Evolutionary conservation across 2,888 invertebrate genomes (phyloP).

Genomic region (Petrolisthes manimaculis): DNA sequence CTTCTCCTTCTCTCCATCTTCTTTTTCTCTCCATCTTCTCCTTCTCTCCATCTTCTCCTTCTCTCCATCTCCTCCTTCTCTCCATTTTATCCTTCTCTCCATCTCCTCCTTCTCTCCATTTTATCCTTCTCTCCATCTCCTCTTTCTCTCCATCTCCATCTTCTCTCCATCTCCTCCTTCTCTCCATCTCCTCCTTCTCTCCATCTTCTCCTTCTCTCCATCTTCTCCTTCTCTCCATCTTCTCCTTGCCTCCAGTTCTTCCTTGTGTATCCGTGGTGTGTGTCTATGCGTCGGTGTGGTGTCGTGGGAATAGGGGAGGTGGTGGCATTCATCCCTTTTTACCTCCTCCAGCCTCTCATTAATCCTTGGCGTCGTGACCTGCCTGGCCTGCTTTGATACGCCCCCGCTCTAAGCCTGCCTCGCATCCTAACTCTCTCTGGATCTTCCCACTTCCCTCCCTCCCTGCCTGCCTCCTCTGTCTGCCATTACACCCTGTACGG

Average conservation of each 20-base stretch:
- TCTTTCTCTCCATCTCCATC: background rate
- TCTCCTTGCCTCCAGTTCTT: background rate
- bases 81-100: background rate
- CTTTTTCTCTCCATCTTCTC: background rate
- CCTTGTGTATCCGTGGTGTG: no score
- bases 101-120: background rate
- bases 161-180: background rate
- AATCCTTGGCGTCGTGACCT: no score
- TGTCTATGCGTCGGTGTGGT: no score
- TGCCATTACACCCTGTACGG: background rate
- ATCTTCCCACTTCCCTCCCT: background rate
- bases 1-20: background rate
- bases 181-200: background rate
- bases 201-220: background rate
- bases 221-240: background rate
- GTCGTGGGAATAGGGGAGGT: no score
- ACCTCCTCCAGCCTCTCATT: no score
- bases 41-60: background rate
- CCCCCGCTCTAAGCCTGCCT: no score
- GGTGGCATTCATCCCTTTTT: no score
- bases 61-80: background rate
- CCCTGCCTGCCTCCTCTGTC: background rate
- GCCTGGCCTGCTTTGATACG: no score
- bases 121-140: background rate
- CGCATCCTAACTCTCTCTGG: no score